Percentiles rank a stretch among this genome's conserved stretches.
phyloP scores from a whole-genome alignment of 2,888 invertebrate species.

The Eurois occulta region DNA sequence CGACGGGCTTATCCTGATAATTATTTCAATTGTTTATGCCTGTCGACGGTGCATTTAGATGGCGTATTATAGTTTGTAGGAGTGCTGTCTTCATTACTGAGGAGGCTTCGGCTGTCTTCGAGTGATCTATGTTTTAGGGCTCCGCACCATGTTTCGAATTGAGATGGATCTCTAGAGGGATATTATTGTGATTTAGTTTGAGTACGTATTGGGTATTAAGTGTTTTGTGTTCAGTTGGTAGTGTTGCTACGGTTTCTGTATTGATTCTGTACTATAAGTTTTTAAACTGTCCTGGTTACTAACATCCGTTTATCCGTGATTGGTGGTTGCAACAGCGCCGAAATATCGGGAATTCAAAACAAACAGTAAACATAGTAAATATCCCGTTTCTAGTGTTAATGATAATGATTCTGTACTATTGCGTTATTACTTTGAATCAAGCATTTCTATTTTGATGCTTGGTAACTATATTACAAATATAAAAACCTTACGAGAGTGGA shows the following conservation, averaged over 20 bases:
- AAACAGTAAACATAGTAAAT: too few species aligned
- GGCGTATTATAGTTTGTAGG: constrained; percentile 89
- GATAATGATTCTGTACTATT: not conserved
- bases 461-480: not conserved
- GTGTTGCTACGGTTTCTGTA: constrained; percentile 3
- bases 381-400: too few species aligned
- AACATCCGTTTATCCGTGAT: too few species aligned
- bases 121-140: constrained; percentile 83
- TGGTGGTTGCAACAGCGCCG: too few species aligned
- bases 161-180: constrained; percentile 78
- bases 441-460: not conserved
- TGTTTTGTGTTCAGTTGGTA: constrained; percentile 30
- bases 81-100: constrained; percentile 86
- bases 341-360: too few species aligned
- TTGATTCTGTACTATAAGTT: not conserved
- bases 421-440: not conserved
- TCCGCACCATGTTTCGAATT: constrained; percentile 74
- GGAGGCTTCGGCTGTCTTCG: constrained; percentile 78
- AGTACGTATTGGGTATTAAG: constrained; percentile 47
- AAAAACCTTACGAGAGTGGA: not conserved
- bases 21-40: constrained; percentile 91
- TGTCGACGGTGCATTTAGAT: constrained; percentile 90
- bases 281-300: too few species aligned
- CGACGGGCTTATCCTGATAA: constrained; percentile 89
- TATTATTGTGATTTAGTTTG: constrained; percentile 72